Percentiles rank a stretch among this genome's conserved stretches.
Conservation (phyloP, 2,888 invertebrate genomes). For the Cataglyphis rosenhaueri region DNA sequence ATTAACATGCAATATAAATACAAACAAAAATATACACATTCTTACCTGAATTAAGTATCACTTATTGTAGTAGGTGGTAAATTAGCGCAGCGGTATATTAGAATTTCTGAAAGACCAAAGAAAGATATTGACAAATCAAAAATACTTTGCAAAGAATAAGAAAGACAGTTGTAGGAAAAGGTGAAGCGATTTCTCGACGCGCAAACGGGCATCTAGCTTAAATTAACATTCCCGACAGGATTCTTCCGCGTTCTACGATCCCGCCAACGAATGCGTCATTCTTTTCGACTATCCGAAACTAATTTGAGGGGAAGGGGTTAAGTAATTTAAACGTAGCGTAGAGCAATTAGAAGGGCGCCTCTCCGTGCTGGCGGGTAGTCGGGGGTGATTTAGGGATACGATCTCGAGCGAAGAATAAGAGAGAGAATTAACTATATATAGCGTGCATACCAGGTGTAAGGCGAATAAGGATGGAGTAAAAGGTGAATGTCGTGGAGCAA, state of each 20-base stretch:
- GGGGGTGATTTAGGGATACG: slow-evolving; percentile 83
- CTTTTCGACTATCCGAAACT: slow-evolving; percentile 84
- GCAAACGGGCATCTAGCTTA: slow-evolving; percentile 70
- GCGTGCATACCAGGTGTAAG: slow-evolving; percentile 67
- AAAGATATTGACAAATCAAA: slow-evolving; percentile 50
- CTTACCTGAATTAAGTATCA: not conserved
- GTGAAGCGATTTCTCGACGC: slow-evolving; percentile 64
- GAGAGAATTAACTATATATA: slow-evolving; percentile 72
- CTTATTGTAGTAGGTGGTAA: not conserved
- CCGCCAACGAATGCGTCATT: slow-evolving; percentile 77
- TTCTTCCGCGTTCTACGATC: slow-evolving; percentile 74
- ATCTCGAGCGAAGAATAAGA: slow-evolving; percentile 81
- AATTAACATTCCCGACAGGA: slow-evolving; percentile 78
- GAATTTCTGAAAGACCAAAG: not conserved
- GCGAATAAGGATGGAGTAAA: slow-evolving; percentile 60
- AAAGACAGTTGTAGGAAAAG: slow-evolving; percentile 63
- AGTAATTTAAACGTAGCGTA: slow-evolving; percentile 84
- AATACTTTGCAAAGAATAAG: slow-evolving; percentile 38
- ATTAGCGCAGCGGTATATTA: not conserved
- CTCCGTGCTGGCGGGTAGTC: slow-evolving; percentile 74
- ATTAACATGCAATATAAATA: not conserved
- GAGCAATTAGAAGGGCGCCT: slow-evolving; percentile 83
- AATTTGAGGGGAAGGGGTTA: slow-evolving; percentile 80
- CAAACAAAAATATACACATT: not conserved
- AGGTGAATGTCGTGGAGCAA: slow-evolving; percentile 53